Evolutionary conservation across 2,888 invertebrate species (phyloP), one percentile per base, ranked within the genome.

Genomic region (Omphaloscelis lunosa): DNA sequence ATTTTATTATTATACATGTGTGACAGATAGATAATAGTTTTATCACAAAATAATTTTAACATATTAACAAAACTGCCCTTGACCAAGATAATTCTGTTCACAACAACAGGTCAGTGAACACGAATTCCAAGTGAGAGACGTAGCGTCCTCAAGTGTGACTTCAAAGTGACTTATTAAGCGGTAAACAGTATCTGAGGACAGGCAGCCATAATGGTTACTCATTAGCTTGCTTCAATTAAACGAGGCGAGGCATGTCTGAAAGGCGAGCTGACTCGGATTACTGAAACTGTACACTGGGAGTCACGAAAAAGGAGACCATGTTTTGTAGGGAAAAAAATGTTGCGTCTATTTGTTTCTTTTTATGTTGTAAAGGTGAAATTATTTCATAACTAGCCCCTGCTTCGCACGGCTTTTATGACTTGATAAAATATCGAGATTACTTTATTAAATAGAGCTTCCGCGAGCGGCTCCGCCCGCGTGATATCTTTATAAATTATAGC

Each of bases 171-270:
- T 89, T 88, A 86, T 87, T 86, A 87, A 81, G 78, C 85, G 77
- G 82, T 84, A 85, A 90, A 89, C 72, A 85, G 78, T 79, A 78
- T 82, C 79, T 82, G 82, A 87, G 85, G 81, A 86, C 84, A 82
- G 61, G 78, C 86, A 79, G 73, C 84, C 87, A 89, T 90, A 92
- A 91, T 91, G 88, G 88, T 87, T 90, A 86, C 86, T 89, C 90
- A 91, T 93, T 91, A 92, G 84, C 87, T 87, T 76, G 82, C 87
- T 89, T 89, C 88, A 90, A 91, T 92, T 91, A 91, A 89, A 90
- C 87, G 82, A 81, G 83, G 27, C 87, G 82, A 81, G 83, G 27
- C 83, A 77, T 77, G 72, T 69, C 83, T 86, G 90, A 89, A 91
- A 92, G 89, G 85, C 88, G 85, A 89, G 88, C 85, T 78, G 82